Evolutionary conservation across 2,113 vertebrate genomes (phyloP).

Genomic region (Heptranchias perlo): DNA sequence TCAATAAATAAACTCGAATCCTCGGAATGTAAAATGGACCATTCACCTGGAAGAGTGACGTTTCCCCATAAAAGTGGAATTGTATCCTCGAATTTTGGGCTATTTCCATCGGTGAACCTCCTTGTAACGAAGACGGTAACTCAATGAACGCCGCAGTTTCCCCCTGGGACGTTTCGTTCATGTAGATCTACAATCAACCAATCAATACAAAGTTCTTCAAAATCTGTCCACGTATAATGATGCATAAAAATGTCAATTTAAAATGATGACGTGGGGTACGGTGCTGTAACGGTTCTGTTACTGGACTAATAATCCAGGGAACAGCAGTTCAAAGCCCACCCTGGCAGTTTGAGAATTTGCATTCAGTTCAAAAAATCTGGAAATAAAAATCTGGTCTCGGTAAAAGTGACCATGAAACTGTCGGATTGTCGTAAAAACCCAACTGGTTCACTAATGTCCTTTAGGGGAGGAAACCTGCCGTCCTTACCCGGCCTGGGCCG

Average conservation of each 20-base stretch:
- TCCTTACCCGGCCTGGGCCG: too few relatives aligned
- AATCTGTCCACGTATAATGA: background rate
- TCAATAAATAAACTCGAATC: background rate
- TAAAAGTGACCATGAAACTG: too few relatives aligned
- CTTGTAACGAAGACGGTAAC: conserved; percentile 60
- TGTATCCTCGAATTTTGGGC: conserved; percentile 61
- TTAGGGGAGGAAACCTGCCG: too few relatives aligned
- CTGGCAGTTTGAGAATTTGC: background rate
- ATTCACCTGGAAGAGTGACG: conserved; percentile 72
- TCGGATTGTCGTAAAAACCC: too few relatives aligned
- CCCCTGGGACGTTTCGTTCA: conserved; percentile 52
- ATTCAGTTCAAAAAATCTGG: background rate
- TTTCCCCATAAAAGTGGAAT: conserved; percentile 73
- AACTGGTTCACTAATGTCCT: too few relatives aligned
- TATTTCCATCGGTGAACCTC: conserved; percentile 45
- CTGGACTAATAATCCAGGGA: too few relatives aligned
- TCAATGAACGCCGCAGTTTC: conserved; percentile 60
- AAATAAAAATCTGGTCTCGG: background rate
- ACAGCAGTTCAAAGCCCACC: too few relatives aligned
- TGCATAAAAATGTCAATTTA: too few relatives aligned
- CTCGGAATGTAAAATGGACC: background rate
- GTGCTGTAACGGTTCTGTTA: too few relatives aligned
- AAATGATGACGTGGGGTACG: too few relatives aligned
- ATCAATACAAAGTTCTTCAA: background rate
- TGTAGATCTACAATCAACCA: conserved; percentile 55